These are phyloP conservation scores for Scolopax bukidnonensis DNA, from an alignment of 2,797 vertebrate species.

Conservation along the genomic window DNA sequence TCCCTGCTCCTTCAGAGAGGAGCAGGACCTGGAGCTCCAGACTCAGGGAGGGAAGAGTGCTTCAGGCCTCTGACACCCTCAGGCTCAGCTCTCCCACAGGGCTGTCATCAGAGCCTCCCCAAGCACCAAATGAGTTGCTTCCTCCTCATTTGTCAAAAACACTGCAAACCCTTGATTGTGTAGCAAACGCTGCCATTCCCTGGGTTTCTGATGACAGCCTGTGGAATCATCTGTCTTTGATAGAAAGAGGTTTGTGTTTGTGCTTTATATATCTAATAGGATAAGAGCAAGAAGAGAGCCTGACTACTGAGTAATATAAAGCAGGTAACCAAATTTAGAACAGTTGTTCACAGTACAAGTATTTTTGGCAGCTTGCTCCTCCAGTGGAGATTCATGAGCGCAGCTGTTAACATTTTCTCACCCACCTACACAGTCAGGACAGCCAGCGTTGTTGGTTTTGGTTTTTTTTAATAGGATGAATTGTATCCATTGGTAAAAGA, in stretches of 20 bases:
- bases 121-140: background rate
- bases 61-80: background rate
- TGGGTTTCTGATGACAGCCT: background rate
- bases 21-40: background rate
- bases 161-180: background rate
- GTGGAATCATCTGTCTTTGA: constrained; percentile 10
- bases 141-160: background rate
- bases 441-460: background rate
- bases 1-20: background rate
- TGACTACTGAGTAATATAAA: constrained; percentile 43
- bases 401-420: constrained; percentile 75
- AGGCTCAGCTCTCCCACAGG: background rate
- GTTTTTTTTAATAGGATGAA: constrained; percentile 15
- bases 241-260: background rate
- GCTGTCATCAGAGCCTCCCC: background rate
- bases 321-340: constrained; percentile 67
- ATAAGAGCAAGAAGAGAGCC: background rate
- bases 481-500: constrained; percentile 40
- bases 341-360: constrained; percentile 61
- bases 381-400: constrained; percentile 14
- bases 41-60: background rate
- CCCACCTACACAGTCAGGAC: constrained; percentile 69
- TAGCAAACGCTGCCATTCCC: background rate
- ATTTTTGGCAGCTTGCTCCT: constrained; percentile 60
- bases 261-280: background rate